Percentiles rank a stretch among this genome's conserved stretches.
Conservation (phyloP, 2,797 vertebrate genomes). For the Prunella strophiata region DNA sequence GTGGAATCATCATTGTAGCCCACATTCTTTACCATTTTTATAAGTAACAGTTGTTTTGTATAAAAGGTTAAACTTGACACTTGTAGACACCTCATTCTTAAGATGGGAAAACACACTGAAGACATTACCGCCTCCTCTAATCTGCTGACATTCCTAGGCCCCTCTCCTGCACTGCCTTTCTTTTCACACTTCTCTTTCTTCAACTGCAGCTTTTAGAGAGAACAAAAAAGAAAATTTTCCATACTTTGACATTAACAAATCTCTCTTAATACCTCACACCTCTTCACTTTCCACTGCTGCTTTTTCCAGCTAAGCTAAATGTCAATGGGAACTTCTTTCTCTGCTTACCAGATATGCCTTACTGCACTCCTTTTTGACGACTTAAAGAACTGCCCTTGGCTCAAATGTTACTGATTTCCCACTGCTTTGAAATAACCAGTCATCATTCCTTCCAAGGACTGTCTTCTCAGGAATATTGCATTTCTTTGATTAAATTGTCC, state of each 20-base stretch:
- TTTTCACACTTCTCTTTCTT: conserved; percentile 6
- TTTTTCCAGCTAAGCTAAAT: conserved; percentile 41
- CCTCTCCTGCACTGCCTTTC: background rate
- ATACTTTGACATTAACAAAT: conserved; percentile 22
- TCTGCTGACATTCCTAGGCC: background rate
- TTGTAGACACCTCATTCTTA: conserved; percentile 35
- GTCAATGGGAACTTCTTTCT: conserved; percentile 2
- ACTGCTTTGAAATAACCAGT: background rate
- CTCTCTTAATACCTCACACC: conserved; percentile 12
- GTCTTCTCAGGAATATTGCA: background rate
- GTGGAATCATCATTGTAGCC: background rate
- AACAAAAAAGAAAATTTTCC: conserved; percentile 22
- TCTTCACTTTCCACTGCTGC: conserved; percentile 27
- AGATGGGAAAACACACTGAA: conserved; percentile 9
- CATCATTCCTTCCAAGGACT: background rate
- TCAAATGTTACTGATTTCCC: conserved; percentile 1
- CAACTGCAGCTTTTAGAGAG: conserved; percentile 7
- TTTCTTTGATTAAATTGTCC: background rate
- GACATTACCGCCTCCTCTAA: conserved; percentile 18
- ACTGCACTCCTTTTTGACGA: background rate
- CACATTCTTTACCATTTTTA: background rate
- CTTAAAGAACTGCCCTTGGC: background rate
- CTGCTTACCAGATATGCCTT: background rate
- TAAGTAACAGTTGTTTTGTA: conserved; percentile 6
- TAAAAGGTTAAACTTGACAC: conserved; percentile 31